Evolutionary conservation across 2,888 invertebrate genomes (phyloP), one percentile per base, ranked within the genome.

Genomic region (Nomada flava): DNA sequence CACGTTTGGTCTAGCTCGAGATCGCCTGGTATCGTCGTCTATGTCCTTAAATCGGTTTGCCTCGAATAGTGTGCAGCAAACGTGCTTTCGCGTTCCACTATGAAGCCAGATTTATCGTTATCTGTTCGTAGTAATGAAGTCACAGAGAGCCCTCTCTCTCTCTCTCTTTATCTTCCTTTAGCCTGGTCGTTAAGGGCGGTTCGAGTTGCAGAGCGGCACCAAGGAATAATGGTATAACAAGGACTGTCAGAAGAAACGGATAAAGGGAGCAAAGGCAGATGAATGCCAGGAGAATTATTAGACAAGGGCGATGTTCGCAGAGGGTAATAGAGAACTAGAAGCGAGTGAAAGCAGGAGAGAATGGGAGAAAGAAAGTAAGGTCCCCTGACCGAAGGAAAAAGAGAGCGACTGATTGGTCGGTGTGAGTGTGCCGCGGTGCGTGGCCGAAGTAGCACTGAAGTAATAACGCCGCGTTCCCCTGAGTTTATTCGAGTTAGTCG

Each of bases 391-490:
- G 26, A 59, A 5, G 50, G 20, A 63, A 7, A 23, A 36, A 64
- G 26, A 55, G 64, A 73, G 52, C 47, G 52, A 50, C n/a, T 42
- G 67, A 68, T 67, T 47, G 36, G 13, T 74, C 68, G n/a, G 74
- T 76, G 70, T 79, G 83, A 80, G 83, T 85, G 86, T 86, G 91
- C 87, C 90, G 88, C 91, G 90, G 88, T 91, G 87, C 89, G 90
- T 90, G 90, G 92, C 90, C 91, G 85, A 90, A 89, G 90, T 90
- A 89, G 86, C 91, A 93, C 93, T 93, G 93, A 91, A 91, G 91
- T 89, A 86, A 89, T 84, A 86, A 83, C 87, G 90, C 83, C 79
- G 85, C 85, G 88, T 83, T 86, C 87, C 87, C 89, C 88, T 86
- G 82, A 85, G 91, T 93, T 92, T 93, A 93, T 93, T 91, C 90